Evolutionary conservation across 2,888 invertebrate species (phyloP).

Genomic region (Philaethria dido): DNA sequence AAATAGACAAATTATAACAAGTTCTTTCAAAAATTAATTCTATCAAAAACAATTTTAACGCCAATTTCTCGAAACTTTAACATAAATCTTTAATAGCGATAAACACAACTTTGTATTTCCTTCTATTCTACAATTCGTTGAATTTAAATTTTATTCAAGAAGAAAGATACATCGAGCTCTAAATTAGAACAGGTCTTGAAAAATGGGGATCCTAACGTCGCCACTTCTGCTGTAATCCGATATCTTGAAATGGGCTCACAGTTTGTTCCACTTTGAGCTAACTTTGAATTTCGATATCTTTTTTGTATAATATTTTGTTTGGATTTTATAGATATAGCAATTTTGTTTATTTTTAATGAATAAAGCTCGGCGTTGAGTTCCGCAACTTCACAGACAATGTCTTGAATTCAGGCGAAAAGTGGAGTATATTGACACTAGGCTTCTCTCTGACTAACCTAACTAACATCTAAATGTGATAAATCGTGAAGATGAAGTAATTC

Average conservation of each 20-base stretch:
- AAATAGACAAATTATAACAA: not conserved
- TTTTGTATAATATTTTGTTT: too few species aligned
- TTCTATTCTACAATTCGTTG: slow-evolving; percentile 17
- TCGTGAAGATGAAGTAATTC: too few species aligned
- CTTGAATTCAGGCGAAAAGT: too few species aligned
- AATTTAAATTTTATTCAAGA: slow-evolving; percentile 32
- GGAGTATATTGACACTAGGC: too few species aligned
- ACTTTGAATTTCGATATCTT: not conserved
- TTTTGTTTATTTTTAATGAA: too few species aligned
- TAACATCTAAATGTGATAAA: too few species aligned
- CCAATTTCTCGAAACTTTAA: slow-evolving; percentile 1
- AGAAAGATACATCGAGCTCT: slow-evolving; percentile 35
- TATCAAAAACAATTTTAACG: too few species aligned
- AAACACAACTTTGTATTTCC: slow-evolving; percentile 18
- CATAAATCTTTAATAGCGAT: slow-evolving; percentile 24
- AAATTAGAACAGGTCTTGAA: slow-evolving; percentile 37
- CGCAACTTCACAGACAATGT: too few species aligned
- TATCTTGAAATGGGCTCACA: slow-evolving; percentile 39
- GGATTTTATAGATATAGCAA: too few species aligned
- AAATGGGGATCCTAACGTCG: slow-evolving; percentile 40
- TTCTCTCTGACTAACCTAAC: too few species aligned
- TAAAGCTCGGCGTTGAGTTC: too few species aligned
- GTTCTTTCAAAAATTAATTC: not conserved
- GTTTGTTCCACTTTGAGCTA: slow-evolving; percentile 33
- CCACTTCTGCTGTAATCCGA: slow-evolving; percentile 43